These are phyloP conservation scores for Mayetiola destructor DNA, from an alignment of 2,888 invertebrate genomes.

Conservation along the genomic window DNA sequence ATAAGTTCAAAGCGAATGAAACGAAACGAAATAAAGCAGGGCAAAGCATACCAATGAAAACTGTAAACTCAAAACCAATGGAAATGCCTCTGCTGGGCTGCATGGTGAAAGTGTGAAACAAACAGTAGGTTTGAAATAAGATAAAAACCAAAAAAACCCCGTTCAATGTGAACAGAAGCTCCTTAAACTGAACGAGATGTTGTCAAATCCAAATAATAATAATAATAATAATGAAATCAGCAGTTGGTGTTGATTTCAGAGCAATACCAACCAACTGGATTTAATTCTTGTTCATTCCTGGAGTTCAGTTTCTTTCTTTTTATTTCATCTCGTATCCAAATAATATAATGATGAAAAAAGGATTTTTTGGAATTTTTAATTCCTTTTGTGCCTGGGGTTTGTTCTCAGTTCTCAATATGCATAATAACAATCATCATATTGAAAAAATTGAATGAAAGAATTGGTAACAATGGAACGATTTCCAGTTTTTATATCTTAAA, in stretches of 20 bases:
- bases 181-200: too few relatives aligned
- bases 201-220: too few relatives aligned
- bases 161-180: neutral
- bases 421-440: neutral
- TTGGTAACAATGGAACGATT: constrained; percentile 5
- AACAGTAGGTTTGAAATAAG: neutral
- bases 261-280: neutral
- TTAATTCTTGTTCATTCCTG: neutral
- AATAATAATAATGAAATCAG: neutral
- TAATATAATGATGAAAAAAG: neutral
- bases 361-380: neutral
- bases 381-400: too few relatives aligned
- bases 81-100: too few relatives aligned
- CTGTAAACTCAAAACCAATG: too few relatives aligned
- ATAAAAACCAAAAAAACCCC: neutral
- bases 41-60: too few relatives aligned
- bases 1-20: neutral
- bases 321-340: too few relatives aligned
- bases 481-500: neutral
- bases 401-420: too few relatives aligned
- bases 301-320: too few relatives aligned
- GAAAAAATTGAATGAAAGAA: neutral
- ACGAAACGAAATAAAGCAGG: too few relatives aligned
- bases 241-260: neutral
- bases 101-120: neutral